Evolutionary conservation across 2,113 vertebrate species (phyloP).

Genomic region (Platichthys stellatus): DNA sequence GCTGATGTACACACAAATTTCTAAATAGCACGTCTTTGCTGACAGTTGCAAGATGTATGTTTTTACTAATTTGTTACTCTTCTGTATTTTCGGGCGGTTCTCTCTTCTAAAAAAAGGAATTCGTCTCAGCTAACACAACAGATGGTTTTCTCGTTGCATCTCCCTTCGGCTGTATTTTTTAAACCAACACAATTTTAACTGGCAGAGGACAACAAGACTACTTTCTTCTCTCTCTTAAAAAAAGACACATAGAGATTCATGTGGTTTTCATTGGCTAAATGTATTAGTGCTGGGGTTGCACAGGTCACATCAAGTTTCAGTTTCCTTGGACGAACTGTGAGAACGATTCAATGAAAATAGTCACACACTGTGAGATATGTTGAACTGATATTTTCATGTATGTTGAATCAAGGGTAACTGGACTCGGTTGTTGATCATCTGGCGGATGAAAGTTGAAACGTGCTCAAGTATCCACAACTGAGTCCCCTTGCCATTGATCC

Average conservation of each 20-base stretch:
- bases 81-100: not conserved
- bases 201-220: not conserved
- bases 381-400: not conserved
- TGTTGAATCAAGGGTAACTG: not conserved
- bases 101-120: not conserved
- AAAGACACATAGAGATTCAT: not conserved
- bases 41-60: slow-evolving; percentile 31
- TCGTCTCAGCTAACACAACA: not conserved
- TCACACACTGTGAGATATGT: not conserved
- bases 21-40: slow-evolving; percentile 2
- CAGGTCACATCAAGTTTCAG: not conserved
- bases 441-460: not conserved
- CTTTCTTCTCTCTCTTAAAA: not conserved
- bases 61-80: slow-evolving; percentile 32
- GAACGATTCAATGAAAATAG: too few relatives aligned
- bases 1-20: not conserved
- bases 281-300: not conserved
- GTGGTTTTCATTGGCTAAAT: not conserved
- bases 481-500: not conserved
- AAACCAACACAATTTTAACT: not conserved
- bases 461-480: not conserved
- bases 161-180: not conserved
- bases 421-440: not conserved
- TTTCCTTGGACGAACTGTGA: not conserved
- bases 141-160: not conserved